Conservation (phyloP, 2,797 vertebrate genomes). For the Eupleurogrammus muticus region DNA sequence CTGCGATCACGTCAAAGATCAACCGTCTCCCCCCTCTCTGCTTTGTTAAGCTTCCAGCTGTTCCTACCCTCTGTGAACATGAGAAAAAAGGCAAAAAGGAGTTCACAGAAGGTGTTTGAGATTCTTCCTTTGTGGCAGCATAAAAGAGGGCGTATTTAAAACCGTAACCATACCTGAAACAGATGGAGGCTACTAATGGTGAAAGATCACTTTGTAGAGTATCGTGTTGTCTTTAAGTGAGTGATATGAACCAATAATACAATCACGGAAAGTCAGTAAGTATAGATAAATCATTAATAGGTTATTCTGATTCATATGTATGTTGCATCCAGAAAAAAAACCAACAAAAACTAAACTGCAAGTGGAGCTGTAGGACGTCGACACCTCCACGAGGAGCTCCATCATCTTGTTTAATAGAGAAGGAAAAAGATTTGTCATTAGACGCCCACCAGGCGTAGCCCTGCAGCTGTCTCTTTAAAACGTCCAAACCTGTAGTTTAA, state of each 20-base stretch:
- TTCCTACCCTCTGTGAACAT: not conserved
- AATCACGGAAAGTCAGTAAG: conserved; percentile 22
- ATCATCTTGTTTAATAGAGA: not conserved
- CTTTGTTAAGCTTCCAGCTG: not conserved
- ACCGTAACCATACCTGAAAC: conserved; percentile 25
- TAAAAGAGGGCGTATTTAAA: conserved; percentile 20
- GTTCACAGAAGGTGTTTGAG: not conserved
- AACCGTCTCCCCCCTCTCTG: not conserved
- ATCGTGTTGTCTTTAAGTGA: not conserved
- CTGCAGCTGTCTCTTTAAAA: not conserved
- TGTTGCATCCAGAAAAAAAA: not conserved
- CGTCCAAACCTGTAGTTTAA: conserved; percentile 15
- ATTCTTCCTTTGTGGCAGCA: conserved; percentile 28
- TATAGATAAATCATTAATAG: not conserved
- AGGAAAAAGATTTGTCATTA: not conserved
- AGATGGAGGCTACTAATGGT: conserved; percentile 1
- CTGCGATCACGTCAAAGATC: not conserved
- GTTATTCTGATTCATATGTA: not conserved
- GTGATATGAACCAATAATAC: not conserved
- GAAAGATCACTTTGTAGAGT: not conserved
- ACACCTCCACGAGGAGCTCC: not conserved
- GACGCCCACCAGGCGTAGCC: conserved; percentile 1
- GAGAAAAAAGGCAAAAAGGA: not conserved
- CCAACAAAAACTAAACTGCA: not conserved
- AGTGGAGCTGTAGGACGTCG: not conserved